Base-by-base conservation (phyloP, 2,797 vertebrate genomes). In the Hoplostethus atlanticus region DNA sequence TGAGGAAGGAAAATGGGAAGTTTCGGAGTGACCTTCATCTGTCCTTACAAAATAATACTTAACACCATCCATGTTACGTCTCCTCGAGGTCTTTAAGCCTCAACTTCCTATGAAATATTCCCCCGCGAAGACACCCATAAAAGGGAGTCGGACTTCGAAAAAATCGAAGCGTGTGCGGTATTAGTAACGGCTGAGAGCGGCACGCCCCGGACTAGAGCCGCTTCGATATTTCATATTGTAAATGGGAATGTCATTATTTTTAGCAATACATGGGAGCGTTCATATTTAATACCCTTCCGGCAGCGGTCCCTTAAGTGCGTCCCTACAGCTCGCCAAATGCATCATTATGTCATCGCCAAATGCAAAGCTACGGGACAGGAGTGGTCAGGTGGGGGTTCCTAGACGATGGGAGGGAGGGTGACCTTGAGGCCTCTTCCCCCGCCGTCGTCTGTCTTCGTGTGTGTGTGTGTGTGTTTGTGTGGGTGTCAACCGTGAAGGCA, bases 241-340 rank as follows among this genome's bases (percentile, higher is more conserved):
- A 85, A 87, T 81, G 84, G 31, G 44, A 74, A 80, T 46, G 79
- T 83, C 85, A 87, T 89, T 87, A 89, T 90, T 90, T 87, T 89
- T 85, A 91, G 87, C 78, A 53, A 40, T 85, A 68, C 76, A 28
- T 78, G 75, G 67, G 28, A 21, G 47, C 15, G 79, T 90, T 90
- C 87, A 89, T 89, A 82, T 90, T 89, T 89, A 87, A 89, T 87
- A 79, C 34, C 66, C 64, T 82, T 72, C 81, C 68, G 71, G 81
- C 79, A 64, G 62, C 77, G 58, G 73, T 88, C 89, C 85, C 87
- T 84, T 86, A 91, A 91, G 90, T 91, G 88, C 83, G 86, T 85
- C 84, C 61, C 84, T 78, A 60, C 81, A 54, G 81, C 68, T 86
- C 71, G 73, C 81, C 76, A 83, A 79, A 90, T 82, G 73, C 84